Conservation (phyloP, 2,113 vertebrate species). For the Dipodomys spectabilis region DNA sequence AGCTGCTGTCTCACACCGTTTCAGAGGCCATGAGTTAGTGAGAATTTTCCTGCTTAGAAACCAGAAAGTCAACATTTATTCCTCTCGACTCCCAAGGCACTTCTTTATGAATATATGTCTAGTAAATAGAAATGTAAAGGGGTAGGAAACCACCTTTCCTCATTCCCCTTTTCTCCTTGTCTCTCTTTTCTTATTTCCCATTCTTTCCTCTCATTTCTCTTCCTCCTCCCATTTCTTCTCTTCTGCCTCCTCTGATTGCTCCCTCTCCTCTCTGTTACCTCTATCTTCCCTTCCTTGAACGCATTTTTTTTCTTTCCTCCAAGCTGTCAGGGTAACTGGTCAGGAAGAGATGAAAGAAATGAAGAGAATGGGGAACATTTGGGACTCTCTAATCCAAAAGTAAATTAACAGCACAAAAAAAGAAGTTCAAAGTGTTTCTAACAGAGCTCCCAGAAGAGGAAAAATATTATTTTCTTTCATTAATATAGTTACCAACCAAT, state of each 20-base stretch:
- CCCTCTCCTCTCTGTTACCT: background rate
- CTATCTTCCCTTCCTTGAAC: background rate
- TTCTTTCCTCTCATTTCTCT: too few species aligned
- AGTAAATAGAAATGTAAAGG: conserved; percentile 3
- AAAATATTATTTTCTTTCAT: conserved; percentile 49
- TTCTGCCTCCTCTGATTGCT: background rate
- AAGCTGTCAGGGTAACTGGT: background rate
- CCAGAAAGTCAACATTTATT: conserved; percentile 33
- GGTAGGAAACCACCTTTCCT: background rate
- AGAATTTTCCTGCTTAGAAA: conserved; percentile 58
- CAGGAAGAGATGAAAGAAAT: conserved; percentile 1
- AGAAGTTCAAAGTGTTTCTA: conserved; percentile 19
- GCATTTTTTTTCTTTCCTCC: background rate
- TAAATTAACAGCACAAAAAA: conserved; percentile 55
- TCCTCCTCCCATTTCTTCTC: background rate
- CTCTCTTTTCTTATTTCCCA: background rate
- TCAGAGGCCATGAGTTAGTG: conserved; percentile 56
- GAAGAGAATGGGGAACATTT: background rate
- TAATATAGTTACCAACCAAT: conserved; percentile 63
- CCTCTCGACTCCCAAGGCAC: background rate
- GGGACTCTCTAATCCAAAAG: conserved; percentile 32
- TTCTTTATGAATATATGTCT: background rate
- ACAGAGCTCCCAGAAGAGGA: background rate
- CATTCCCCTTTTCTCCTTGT: background rate
- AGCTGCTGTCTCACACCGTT: conserved; percentile 64